These are phyloP conservation scores for Crotalus viridis DNA, from an alignment of 2,113 vertebrate genomes.

Conservation along the genomic window DNA sequence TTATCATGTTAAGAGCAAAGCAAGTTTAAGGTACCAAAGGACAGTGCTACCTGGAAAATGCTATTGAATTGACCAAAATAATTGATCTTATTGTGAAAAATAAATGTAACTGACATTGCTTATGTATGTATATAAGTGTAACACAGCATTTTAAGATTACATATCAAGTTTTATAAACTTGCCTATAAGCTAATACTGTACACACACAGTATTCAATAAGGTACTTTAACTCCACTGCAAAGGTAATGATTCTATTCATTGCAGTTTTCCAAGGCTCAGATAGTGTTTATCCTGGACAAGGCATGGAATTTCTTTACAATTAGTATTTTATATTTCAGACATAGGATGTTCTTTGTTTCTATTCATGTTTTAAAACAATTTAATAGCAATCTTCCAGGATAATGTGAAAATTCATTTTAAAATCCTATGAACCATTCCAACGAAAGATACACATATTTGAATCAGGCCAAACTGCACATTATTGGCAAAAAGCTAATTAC, in stretches of 20 bases:
- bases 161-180: slow-evolving; percentile 62
- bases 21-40: slow-evolving; percentile 38
- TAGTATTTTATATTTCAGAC: slow-evolving; percentile 69
- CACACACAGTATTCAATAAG: slow-evolving; percentile 56
- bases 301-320: slow-evolving; percentile 50
- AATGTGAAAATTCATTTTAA: slow-evolving; percentile 62
- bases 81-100: slow-evolving; percentile 34
- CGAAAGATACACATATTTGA: slow-evolving; percentile 68
- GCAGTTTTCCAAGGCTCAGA: slow-evolving; percentile 70
- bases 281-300: slow-evolving; percentile 45
- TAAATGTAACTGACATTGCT: slow-evolving; percentile 53
- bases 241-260: slow-evolving; percentile 55
- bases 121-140: slow-evolving; percentile 57
- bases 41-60: slow-evolving; percentile 57
- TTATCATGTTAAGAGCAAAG: slow-evolving; percentile 45
- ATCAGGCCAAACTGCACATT: slow-evolving; percentile 69
- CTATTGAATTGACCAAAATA: slow-evolving; percentile 61
- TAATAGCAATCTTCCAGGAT: slow-evolving; percentile 58
- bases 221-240: slow-evolving; percentile 46
- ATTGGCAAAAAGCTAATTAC: slow-evolving; percentile 73
- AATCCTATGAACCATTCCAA: slow-evolving; percentile 70
- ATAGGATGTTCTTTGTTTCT: slow-evolving; percentile 22
- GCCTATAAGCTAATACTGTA: slow-evolving; percentile 56
- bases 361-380: not conserved
- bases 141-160: slow-evolving; percentile 64